Base-by-base conservation (phyloP, 2,888 invertebrate species). In the Danaus chrysippus region DNA sequence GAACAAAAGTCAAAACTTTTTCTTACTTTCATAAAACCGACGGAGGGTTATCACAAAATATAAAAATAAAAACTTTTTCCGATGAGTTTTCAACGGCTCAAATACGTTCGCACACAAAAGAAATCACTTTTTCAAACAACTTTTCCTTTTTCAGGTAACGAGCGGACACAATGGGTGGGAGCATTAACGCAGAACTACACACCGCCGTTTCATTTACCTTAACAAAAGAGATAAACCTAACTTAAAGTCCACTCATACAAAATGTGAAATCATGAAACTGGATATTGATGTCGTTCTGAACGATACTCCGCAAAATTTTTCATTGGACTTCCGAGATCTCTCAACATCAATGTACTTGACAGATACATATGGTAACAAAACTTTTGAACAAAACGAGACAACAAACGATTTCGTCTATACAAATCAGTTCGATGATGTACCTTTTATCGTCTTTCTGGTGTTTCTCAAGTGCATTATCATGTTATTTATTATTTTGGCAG, bases 401-500 rank as follows among this genome's bases (percentile, higher is more conserved):
- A 81, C 78, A 0, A 84, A 82, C 63, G 87, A 88, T 44, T 68
- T 86, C 42, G 81, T 87, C 0, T 88, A 83, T 70, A 74, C 80
- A 1, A 88, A 87, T 59, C 86, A 84, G 54, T 89, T 88, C 58
- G 70, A 79, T 56, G 84, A 86, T 44, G 84, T 87, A 1, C 82
- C 90, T 58, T 91, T 94, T 80, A 86, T 93, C 57, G 91, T 93
- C 46, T 86, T 94, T 65, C 71, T 94, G 54, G 84, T 94, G 68
- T 85, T 94, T 23, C 74, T 95, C 65, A 96, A 96, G 91, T 93
- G 94, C 68, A 91, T 96, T 23, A 95, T 97, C 58, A 97, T 98
- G 96, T 93, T 95, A 49, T 93, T 96, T 75, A 97, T 98, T 67
- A 98, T 98, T 68, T 82, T 97, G 57, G 95, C 96, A 54, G 98